Evolutionary conservation across 2,113 vertebrate species (phyloP), one percentile per base, ranked within the genome.

Genomic region (Callorhinus ursinus): DNA sequence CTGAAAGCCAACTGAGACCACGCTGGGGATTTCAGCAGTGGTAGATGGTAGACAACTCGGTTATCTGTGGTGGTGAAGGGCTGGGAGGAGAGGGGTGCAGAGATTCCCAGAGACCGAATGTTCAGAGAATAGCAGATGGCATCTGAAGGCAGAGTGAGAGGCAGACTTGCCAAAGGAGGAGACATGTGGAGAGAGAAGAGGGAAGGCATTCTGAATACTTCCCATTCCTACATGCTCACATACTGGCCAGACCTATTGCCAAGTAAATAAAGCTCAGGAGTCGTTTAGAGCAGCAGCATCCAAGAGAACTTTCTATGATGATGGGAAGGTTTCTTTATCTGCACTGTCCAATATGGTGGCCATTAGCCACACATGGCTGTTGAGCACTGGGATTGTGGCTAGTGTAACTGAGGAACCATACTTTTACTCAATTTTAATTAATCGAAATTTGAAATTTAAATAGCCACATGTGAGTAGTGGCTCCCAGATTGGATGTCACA

Each of bases 371-470:
- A 21, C 2, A 0, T 9, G 15, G 31, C 42, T 57, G 5, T 0
- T 86, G 7, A 79, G n/a, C 1, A 1, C 28, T 69, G 46, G 42
- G 31, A 92, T 31, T 55, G 61, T 83, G 3, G 2, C 24, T 63
- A 21, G 18, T 36, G 11, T 65, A 36, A 85, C 55, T 49, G 31
- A 90, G 49, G 14, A 93, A 31, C 19, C 36, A 1, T 53, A 42
- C 33, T 82, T 94, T 57, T 74, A 79, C 57, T 53, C 79, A 51
- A 69, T 84, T 89, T 88, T 85, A 65, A 92, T 71, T 33, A 31
- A 85, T 28, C 61, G 5, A 55, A 69, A 83, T 71, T 76, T 79
- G 92, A 77, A 88, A n/a, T 69, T 16, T 74, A 79, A 84, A 67
- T 12, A 74, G n/a, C n/a, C 74, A 24, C 33, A 57, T 85, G 49